Conservation (phyloP, 2,888 invertebrate genomes). For the Lasioglossum zephyrum region DNA sequence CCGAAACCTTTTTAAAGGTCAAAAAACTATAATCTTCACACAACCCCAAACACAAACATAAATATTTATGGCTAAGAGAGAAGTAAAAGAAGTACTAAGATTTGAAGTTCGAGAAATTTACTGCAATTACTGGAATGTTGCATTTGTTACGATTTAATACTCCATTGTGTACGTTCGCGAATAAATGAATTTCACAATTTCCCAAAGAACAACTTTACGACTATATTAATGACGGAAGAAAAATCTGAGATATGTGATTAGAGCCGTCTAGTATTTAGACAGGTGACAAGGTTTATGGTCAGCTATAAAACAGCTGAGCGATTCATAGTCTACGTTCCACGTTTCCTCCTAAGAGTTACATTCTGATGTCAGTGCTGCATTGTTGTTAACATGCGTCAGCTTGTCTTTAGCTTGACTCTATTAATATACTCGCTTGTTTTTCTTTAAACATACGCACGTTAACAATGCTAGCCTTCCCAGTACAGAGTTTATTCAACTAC, state of each 20-base stretch:
- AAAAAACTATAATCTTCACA: background rate
- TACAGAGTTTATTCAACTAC: background rate
- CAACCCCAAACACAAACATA: background rate
- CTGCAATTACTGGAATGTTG: background rate
- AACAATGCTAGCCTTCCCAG: background rate
- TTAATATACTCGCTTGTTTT: background rate
- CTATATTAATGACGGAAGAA: background rate
- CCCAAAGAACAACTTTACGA: background rate
- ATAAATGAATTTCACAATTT: background rate
- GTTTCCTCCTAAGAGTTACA: background rate
- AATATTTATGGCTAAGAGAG: background rate
- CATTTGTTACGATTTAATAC: background rate
- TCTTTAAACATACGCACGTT: background rate
- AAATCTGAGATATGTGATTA: background rate
- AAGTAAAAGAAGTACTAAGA: background rate
- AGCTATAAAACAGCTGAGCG: conserved; percentile 1
- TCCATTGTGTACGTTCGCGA: background rate
- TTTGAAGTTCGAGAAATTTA: background rate
- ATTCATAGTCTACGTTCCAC: background rate
- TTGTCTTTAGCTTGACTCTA: background rate
- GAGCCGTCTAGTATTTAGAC: background rate
- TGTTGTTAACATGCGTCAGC: background rate
- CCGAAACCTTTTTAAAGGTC: too few relatives aligned
- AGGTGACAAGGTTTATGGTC: conserved; percentile 6
- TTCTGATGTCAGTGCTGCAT: background rate